Evolutionary conservation across 1,140 invertebrate genomes (phyloP).

Genomic region (Cyclina sinensis): DNA sequence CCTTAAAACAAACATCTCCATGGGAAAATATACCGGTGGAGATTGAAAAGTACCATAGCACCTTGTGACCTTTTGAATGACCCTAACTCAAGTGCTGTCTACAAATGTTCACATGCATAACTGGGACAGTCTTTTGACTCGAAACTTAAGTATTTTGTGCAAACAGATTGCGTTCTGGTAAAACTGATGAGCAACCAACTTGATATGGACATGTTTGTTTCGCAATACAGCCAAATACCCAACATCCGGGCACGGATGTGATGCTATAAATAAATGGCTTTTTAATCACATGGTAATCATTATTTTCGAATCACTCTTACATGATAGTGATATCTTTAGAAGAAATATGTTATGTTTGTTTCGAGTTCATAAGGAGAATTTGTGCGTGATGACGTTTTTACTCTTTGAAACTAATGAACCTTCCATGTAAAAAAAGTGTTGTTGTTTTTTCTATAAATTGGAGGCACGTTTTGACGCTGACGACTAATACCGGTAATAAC

Average conservation of each 20-base stretch:
- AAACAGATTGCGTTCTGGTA: too few species aligned
- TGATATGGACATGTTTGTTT: slow-evolving; percentile 5
- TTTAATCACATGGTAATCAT: not conserved
- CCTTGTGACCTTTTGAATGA: not conserved
- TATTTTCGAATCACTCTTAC: not conserved
- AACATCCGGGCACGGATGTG: not conserved
- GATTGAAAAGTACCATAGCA: not conserved
- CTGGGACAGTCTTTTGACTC: too few species aligned
- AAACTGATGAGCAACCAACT: not conserved
- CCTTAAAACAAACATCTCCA: too few species aligned
- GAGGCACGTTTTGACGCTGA: too few species aligned
- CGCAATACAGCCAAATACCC: not conserved
- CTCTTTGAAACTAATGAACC: too few species aligned
- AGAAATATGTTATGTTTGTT: not conserved
- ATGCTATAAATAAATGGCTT: not conserved
- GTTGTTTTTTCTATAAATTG: too few species aligned
- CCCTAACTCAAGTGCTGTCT: not conserved
- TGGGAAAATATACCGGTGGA: too few species aligned
- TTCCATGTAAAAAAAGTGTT: too few species aligned
- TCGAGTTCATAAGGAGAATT: too few species aligned
- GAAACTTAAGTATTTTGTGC: too few species aligned
- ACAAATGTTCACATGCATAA: not conserved
- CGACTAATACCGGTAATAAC: too few species aligned
- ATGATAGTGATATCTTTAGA: not conserved
- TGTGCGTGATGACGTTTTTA: too few species aligned